Base-by-base conservation (phyloP, 2,113 vertebrate species). In the Pachypanchax playfairii region DNA sequence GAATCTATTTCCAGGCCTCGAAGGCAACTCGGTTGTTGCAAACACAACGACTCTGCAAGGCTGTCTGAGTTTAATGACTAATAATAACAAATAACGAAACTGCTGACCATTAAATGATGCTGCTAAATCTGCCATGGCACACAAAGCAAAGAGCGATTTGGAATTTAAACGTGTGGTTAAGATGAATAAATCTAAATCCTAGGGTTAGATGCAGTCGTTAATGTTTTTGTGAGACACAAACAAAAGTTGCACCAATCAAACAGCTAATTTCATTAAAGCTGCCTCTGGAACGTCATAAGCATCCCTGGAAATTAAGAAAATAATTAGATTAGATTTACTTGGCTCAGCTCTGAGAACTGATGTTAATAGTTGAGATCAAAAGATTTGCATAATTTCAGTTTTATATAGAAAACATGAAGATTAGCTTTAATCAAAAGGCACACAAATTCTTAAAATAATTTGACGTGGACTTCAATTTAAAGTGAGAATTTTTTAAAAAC, bases 211-310 rank as follows among this genome's bases (percentile, higher is more conserved):
- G n/a, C n/a, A n/a, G n/a, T n/a, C n/a, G n/a, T 38, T 17, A 24
- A 21, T 50, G 20, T 38, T 73, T 56, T 73, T 76, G 76, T 35
- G 3, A 74, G 77, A 72, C 63, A 76, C 65, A 73, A 69, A 75
- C 58, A 63, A 43, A 77, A 65, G 57, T 15, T 57, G 55, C 62
- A 59, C 59, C 55, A 54, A 78, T 83, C 75, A 87, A 70, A 83
- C 73, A 51, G 43, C 48, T 80, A 74, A 85, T 83, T 81, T 82
- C 57, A 83, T 82, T 75, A 83, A 56, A 51, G 55, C 79, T 0
- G 59, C 77, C 70, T 59, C 63, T 79, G 73, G 78, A 87, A 84
- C 46, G 42, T 79, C 76, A 52, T 70, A 50, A 81, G 83, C 46
- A 67, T 70, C 56, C 59, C 53, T 3, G 38, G 22, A 51, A 82